Evolutionary conservation across 2,113 vertebrate species (phyloP).

Genomic region (Pipa parva): DNA sequence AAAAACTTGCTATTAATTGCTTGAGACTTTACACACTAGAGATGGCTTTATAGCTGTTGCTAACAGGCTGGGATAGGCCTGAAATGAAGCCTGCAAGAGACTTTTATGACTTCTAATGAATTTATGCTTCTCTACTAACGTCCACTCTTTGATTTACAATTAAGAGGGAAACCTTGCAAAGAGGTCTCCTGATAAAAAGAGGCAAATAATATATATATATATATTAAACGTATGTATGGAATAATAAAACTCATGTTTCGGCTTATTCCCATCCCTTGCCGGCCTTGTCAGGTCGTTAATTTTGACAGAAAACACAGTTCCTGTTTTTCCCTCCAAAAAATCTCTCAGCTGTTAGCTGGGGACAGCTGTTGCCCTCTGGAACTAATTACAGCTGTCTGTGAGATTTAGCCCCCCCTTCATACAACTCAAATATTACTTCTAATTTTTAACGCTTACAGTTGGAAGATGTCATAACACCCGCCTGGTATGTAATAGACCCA

Average conservation of each 20-base stretch:
- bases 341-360: conserved; percentile 58
- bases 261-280: conserved; percentile 48
- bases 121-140: conserved; percentile 41
- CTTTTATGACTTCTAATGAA: conserved; percentile 27
- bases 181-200: conserved; percentile 37
- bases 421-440: conserved; percentile 52
- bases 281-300: conserved; percentile 64
- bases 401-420: conserved; percentile 52
- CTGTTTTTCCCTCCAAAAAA: conserved; percentile 53
- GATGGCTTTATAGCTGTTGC: conserved; percentile 32
- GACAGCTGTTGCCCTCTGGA: conserved; percentile 66
- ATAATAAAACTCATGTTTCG: conserved; percentile 35
- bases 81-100: conserved; percentile 9
- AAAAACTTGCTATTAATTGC: conserved; percentile 9
- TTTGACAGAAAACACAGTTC: conserved; percentile 58
- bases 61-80: conserved; percentile 17
- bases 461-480: conserved; percentile 52
- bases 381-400: conserved; percentile 66
- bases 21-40: conserved; percentile 7
- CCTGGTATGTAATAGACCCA: conserved; percentile 45
- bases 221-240: conserved; percentile 22
- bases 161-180: conserved; percentile 21
- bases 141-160: conserved; percentile 47
- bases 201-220: conserved; percentile 13
- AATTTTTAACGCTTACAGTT: conserved; percentile 57